A percentile compares a stretch with the other conserved stretches of the same genome.
phyloP scores from a whole-genome alignment of 2,888 invertebrate species.

The Peribatodes rhomboidaria region DNA sequence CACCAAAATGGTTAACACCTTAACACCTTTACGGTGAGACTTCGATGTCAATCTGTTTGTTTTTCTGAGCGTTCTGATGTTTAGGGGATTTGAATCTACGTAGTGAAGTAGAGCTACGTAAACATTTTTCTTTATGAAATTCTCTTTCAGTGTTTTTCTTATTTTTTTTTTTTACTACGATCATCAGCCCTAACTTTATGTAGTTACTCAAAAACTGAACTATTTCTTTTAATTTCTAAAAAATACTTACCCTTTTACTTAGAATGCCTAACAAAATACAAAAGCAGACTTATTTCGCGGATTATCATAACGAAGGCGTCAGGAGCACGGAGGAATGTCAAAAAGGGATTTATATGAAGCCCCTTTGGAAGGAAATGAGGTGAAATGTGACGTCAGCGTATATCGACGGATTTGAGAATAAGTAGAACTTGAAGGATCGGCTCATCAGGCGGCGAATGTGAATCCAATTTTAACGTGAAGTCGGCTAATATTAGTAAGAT shows the following conservation, averaged over 20 bases:
- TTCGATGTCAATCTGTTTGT: too few species aligned
- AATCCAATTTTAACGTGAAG: conserved; percentile 10
- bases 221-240: neutral
- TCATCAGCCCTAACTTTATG: too few species aligned
- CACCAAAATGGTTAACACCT: too few species aligned
- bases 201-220: too few species aligned
- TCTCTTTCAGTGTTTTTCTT: too few species aligned
- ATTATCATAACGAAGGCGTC: conserved; percentile 58
- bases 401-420: conserved; percentile 47
- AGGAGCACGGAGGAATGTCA: conserved; percentile 64
- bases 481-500: neutral
- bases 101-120: too few species aligned
- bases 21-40: too few species aligned
- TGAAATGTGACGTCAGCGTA: conserved; percentile 65
- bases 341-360: conserved; percentile 68
- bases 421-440: conserved; percentile 36
- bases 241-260: conserved; percentile 28
- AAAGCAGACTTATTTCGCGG: conserved; percentile 51
- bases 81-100: too few species aligned
- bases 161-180: too few species aligned
- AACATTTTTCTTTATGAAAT: too few species aligned
- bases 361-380: conserved; percentile 70
- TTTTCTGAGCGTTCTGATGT: too few species aligned
- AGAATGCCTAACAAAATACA: conserved; percentile 55
- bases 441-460: conserved; percentile 23